A percentile compares a stretch with the other conserved stretches of the same genome.
Conservation (phyloP, 2,888 invertebrate species). For the Drosophila multiciliata region DNA sequence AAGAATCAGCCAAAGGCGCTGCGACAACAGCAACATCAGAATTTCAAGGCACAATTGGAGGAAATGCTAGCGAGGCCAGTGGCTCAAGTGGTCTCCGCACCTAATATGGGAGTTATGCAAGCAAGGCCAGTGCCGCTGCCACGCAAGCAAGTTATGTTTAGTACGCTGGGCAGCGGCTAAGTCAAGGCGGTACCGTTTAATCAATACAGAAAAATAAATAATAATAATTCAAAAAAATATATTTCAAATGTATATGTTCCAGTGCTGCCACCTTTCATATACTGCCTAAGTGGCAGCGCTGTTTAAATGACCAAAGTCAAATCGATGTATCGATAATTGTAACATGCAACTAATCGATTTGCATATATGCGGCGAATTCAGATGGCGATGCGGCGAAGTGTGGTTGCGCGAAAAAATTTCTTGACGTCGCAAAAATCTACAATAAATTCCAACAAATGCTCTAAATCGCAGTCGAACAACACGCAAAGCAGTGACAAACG, state of each 20-base stretch:
- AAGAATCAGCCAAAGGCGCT: constrained; percentile 21
- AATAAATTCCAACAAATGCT: constrained; percentile 64
- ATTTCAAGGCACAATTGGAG: constrained; percentile 78
- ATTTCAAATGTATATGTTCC: neutral
- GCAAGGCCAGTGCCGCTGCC: constrained; percentile 80
- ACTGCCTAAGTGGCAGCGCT: constrained; percentile 26
- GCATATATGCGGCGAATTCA: constrained; percentile 46
- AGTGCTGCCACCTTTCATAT: constrained; percentile 8
- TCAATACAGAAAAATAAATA: constrained; percentile 19
- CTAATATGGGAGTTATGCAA: constrained; percentile 22
- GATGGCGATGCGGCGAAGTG: constrained; percentile 64
- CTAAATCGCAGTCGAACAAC: constrained; percentile 51
- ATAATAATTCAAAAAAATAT: neutral
- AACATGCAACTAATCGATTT: constrained; percentile 35
- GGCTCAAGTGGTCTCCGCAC: constrained; percentile 49
- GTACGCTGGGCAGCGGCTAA: constrained; percentile 44
- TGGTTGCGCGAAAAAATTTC: constrained; percentile 65
- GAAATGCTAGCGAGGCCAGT: constrained; percentile 70
- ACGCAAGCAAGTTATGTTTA: constrained; percentile 83
- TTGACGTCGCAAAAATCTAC: constrained; percentile 61
- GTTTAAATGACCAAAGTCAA: constrained; percentile 2
- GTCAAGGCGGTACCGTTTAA: constrained; percentile 35
- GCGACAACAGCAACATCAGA: constrained; percentile 17
- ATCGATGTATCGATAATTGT: constrained; percentile 36
- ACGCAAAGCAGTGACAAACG: constrained; percentile 61